Percentiles rank a stretch among this genome's conserved stretches.
Evolutionary conservation across 2,888 invertebrate species (phyloP).

Genomic region (Sipunculus nudus): DNA sequence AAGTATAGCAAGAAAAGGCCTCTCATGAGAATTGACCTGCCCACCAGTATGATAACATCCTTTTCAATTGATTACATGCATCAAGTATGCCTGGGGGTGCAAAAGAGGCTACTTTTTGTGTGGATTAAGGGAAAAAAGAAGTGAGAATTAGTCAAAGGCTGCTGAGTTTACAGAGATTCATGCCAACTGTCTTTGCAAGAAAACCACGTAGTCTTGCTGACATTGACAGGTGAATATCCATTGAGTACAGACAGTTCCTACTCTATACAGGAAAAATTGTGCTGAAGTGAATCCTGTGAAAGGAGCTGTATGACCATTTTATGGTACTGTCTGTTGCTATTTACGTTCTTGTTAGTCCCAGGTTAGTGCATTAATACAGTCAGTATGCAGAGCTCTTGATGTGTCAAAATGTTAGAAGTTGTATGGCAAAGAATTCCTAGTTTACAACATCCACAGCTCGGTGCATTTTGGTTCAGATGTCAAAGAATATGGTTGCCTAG

Average conservation of each 20-base stretch:
- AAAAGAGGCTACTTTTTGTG: constrained; percentile 29
- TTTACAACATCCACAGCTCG: constrained; percentile 21
- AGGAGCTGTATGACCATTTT: constrained; percentile 5
- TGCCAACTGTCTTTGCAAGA: not conserved
- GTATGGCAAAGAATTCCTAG: constrained; percentile 21
- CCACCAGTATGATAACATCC: constrained; percentile 22
- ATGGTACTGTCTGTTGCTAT: constrained; percentile 17
- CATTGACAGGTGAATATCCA: not conserved
- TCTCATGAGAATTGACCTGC: constrained; percentile 8
- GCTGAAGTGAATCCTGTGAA: constrained; percentile 2
- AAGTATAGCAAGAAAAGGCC: too few relatives aligned
- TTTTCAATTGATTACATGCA: constrained; percentile 43
- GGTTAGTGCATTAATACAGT: not conserved
- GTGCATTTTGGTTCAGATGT: constrained; percentile 15
- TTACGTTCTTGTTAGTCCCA: constrained; percentile 4
- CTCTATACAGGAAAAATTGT: constrained; percentile 12
- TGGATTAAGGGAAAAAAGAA: constrained; percentile 35
- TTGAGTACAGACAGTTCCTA: not conserved
- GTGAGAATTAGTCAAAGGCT: not conserved
- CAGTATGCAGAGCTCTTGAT: constrained; percentile 15
- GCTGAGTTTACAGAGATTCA: not conserved
- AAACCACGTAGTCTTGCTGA: not conserved
- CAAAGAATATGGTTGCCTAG: constrained; percentile 14
- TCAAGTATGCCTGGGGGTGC: constrained; percentile 34
- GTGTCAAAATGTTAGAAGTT: constrained; percentile 8